Conservation (phyloP, 1,140 invertebrate species). For the Cherax quadricarinatus region DNA sequence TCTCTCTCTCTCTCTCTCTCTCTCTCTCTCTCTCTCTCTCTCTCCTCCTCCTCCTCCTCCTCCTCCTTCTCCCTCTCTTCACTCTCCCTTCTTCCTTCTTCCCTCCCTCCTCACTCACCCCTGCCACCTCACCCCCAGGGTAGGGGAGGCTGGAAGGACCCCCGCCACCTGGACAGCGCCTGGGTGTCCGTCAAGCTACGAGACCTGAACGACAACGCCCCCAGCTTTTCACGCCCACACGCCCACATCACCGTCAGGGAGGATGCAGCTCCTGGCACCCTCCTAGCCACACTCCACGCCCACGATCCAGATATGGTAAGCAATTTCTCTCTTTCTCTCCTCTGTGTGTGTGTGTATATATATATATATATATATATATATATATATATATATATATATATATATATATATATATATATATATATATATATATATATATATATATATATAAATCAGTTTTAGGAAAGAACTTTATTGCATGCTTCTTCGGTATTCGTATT, state of each 20-base stretch:
- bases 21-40: not conserved
- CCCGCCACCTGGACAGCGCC: slow-evolving; percentile 41
- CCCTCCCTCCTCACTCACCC: too few relatives aligned
- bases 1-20: slow-evolving; percentile 24
- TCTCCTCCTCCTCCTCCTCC: not conserved
- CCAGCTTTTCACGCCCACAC: slow-evolving; percentile 5
- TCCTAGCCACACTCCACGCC: slow-evolving; percentile 11
- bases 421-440: too few relatives aligned
- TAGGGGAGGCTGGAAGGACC: slow-evolving; percentile 32
- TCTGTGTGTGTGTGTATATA: too few relatives aligned
- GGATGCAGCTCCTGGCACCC: not conserved
- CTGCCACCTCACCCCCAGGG: not conserved
- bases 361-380: too few relatives aligned
- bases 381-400: too few relatives aligned
- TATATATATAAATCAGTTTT: too few relatives aligned
- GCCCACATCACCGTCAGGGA: slow-evolving; percentile 14
- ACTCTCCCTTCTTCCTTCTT: not conserved
- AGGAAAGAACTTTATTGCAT: too few relatives aligned
- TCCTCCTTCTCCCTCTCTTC: not conserved
- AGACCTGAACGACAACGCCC: slow-evolving; percentile 38
- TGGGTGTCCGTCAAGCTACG: slow-evolving; percentile 43
- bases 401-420: too few relatives aligned
- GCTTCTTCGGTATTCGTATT: too few relatives aligned
- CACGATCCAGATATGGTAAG: slow-evolving; percentile 34
- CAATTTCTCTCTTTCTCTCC: not conserved